Evolutionary conservation across 1,140 invertebrate genomes (phyloP).

Genomic region (Papilio dardanus): DNA sequence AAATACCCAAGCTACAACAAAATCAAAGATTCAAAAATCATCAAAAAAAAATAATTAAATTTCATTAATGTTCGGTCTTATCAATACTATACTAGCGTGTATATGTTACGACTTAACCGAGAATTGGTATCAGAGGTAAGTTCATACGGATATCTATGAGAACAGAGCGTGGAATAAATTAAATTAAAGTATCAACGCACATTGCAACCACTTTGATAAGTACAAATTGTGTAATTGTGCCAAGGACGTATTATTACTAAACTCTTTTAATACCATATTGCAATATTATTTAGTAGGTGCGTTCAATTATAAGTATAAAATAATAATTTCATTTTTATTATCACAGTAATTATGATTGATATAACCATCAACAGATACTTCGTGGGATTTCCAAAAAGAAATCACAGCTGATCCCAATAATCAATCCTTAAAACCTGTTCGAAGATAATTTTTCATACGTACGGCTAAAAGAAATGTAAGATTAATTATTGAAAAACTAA

Average conservation of each 20-base stretch:
- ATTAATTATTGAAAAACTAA: no score
- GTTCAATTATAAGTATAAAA: background rate
- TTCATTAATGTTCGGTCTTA: conserved; percentile 15
- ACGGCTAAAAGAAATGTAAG: no score
- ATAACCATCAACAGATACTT: background rate
- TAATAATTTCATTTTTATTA: background rate
- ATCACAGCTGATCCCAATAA: background rate
- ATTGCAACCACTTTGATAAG: conserved; percentile 23
- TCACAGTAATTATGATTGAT: background rate
- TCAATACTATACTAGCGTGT: conserved; percentile 39
- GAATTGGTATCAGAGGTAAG: conserved; percentile 42
- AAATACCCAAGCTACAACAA: no score
- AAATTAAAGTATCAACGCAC: conserved; percentile 41
- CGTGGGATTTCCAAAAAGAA: background rate
- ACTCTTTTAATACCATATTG: conserved; percentile 19
- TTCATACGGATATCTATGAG: conserved; percentile 49
- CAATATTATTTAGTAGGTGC: background rate
- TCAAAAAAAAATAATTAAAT: no score
- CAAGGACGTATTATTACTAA: conserved; percentile 18
- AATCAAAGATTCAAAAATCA: no score
- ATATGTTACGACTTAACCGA: conserved; percentile 36
- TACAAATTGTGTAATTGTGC: conserved; percentile 29
- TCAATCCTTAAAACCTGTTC: background rate
- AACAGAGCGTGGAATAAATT: conserved; percentile 57
- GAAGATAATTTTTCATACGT: background rate